phyloP scores from a whole-genome alignment of 2,888 invertebrate species.

The Standfussiana lucernea region DNA sequence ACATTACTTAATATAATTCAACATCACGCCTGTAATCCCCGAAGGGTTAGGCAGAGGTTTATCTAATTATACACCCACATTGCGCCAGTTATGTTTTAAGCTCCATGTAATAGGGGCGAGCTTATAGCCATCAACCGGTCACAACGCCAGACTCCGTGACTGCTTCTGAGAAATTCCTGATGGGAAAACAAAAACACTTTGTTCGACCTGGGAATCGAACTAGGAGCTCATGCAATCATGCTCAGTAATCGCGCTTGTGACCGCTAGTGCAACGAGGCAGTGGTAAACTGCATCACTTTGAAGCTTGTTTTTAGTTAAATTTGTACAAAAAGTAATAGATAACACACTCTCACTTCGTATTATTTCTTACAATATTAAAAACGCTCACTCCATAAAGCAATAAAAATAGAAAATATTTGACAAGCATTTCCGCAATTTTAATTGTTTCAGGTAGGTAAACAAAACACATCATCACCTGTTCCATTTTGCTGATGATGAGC shows the following conservation, averaged over 20 bases:
- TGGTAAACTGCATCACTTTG: neutral
- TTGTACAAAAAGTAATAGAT: neutral
- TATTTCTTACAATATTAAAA: neutral
- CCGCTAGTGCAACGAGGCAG: neutral
- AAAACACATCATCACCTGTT: constrained; percentile 31
- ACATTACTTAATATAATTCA: neutral
- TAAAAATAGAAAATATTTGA: neutral
- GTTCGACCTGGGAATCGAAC: neutral
- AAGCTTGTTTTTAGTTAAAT: neutral
- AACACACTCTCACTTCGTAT: too few species aligned
- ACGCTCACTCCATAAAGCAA: neutral
- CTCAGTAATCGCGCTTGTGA: neutral
- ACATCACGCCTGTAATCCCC: neutral
- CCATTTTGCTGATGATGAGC: constrained; percentile 7
- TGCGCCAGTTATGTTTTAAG: neutral
- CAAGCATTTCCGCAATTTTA: too few species aligned
- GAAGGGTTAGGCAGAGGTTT: neutral
- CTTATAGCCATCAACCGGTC: too few species aligned
- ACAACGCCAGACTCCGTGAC: neutral
- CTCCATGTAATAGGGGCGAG: neutral
- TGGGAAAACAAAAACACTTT: neutral
- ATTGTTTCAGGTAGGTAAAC: neutral
- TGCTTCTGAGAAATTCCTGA: neutral
- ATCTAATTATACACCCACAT: neutral
- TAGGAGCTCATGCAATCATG: neutral